Base-by-base conservation (phyloP, 2,888 invertebrate species). In the Drosophila kanekoi region DNA sequence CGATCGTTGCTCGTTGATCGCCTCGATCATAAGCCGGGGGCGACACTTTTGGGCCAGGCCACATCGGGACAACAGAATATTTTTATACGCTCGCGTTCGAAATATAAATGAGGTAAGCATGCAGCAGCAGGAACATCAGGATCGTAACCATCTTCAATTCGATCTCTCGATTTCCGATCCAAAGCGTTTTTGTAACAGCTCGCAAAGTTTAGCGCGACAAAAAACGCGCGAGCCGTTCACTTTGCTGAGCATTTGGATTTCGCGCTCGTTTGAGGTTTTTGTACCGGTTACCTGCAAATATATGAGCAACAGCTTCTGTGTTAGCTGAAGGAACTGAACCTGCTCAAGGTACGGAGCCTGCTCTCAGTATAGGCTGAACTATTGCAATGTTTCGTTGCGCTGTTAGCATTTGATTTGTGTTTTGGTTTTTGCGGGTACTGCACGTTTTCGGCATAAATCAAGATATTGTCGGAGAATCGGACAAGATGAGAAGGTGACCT, bases 41-140 rank as follows among this genome's bases (percentile, higher is more conserved):
- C 90, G 88, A 90, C 89, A 89, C 90, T 90, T 89, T 89, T 89
- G 79, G 89, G 78, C 81, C 86, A 85, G 67, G 63, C 73, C 76
- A 65, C 69, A 68, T 66, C 65, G 68, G 56, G 79, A 82, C 80
- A 90, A 92, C 92, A 92, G 91, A 92, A 92, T 92, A 92, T 92
- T 92, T 92, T 92, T 92, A 90, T 91, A 92, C 92, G 92, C 91
- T 92, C 92, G 92, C 92, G 92, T 87, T 91, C 90, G 88, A 92
- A 92, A 92, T 92, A 92, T 92, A 90, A 92, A 92, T 92, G 91
- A 92, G 92, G 87, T 78, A 47, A 44, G 53, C 60, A 65, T 53
- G 20, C 53, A 64, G 38, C 49, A 63, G 23, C 38, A 44, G 41
- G 32, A 61, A 45, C 52, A 48, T 66, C 60, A 75, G 70, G 58